Evolutionary conservation across 2,113 vertebrate genomes (phyloP).

Genomic region (Xyrauchen texanus): DNA sequence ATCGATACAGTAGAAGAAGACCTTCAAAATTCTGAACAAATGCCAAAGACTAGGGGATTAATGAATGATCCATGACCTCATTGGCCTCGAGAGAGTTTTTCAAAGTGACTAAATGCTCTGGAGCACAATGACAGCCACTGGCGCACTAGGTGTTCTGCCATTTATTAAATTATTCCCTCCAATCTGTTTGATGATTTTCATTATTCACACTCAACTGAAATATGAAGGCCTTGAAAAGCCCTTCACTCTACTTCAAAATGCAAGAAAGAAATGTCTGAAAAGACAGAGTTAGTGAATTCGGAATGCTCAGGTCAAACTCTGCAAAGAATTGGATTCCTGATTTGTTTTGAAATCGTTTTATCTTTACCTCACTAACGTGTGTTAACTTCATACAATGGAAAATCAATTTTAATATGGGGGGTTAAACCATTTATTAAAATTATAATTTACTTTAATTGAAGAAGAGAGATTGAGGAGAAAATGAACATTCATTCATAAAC

Average conservation of each 20-base stretch:
- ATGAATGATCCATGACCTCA: conserved; percentile 56
- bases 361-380: not conserved
- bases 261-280: conserved; percentile 46
- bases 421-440: too few species aligned
- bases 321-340: conserved; percentile 21
- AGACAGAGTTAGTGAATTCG: conserved; percentile 37
- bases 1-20: conserved; percentile 35
- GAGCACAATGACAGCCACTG: conserved; percentile 47
- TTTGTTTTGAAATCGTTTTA: too few species aligned
- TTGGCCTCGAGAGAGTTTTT: conserved; percentile 45
- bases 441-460: too few species aligned
- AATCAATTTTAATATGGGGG: conserved; percentile 16
- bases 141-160: conserved; percentile 26
- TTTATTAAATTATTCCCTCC: conserved; percentile 59
- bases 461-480: too few species aligned
- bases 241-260: conserved; percentile 53
- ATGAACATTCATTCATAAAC: too few species aligned
- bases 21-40: conserved; percentile 42
- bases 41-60: conserved; percentile 46
- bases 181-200: conserved; percentile 58
- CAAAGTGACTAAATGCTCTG: conserved; percentile 52
- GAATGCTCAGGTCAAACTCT: conserved; percentile 29
- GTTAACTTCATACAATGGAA: conserved; percentile 34
- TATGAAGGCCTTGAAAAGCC: conserved; percentile 60
- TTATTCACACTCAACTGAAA: conserved; percentile 55